Percentiles rank a stretch among this genome's conserved stretches.
phyloP scores from a whole-genome alignment of 2,888 invertebrate genomes.

The Trissolcus brochymenae region DNA sequence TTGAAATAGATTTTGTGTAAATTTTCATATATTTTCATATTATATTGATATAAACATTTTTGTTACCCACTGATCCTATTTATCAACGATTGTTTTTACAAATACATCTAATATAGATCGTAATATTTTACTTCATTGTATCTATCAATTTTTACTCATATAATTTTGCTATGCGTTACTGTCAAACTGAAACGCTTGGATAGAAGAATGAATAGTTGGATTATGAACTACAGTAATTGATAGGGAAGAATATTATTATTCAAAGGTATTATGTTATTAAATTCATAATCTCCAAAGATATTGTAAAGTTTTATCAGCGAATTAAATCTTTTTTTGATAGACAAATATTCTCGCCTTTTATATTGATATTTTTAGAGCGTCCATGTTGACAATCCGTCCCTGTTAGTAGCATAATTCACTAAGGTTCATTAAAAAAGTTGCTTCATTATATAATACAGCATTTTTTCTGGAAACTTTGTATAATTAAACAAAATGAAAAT shows the following conservation, averaged over 20 bases:
- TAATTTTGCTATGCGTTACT: conserved; percentile 11
- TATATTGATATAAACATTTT: conserved; percentile 9
- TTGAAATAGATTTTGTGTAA: conserved; percentile 11
- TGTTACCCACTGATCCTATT: neutral
- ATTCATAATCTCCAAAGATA: conserved; percentile 7
- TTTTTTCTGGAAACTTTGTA: neutral
- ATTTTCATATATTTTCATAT: conserved; percentile 22
- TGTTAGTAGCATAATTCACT: neutral
- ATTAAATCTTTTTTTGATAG: no score
- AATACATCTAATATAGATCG: no score
- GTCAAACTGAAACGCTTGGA: conserved; percentile 27
- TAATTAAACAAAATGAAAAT: no score
- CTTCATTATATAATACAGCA: neutral
- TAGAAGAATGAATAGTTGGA: conserved; percentile 24
- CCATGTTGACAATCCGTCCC: conserved; percentile 35
- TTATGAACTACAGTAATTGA: conserved; percentile 5
- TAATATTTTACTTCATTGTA: neutral
- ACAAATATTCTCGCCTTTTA: no score
- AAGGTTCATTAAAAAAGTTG: neutral
- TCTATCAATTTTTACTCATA: conserved; percentile 13
- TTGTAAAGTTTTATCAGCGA: conserved; percentile 11
- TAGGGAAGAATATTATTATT: conserved; percentile 2
- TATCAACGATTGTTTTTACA: no score
- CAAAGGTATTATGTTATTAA: conserved; percentile 2
- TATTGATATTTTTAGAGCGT: conserved; percentile 6